Evolutionary conservation across 2,888 invertebrate species (phyloP), one percentile per base, ranked within the genome.

Genomic region (Aphodius granarius): DNA sequence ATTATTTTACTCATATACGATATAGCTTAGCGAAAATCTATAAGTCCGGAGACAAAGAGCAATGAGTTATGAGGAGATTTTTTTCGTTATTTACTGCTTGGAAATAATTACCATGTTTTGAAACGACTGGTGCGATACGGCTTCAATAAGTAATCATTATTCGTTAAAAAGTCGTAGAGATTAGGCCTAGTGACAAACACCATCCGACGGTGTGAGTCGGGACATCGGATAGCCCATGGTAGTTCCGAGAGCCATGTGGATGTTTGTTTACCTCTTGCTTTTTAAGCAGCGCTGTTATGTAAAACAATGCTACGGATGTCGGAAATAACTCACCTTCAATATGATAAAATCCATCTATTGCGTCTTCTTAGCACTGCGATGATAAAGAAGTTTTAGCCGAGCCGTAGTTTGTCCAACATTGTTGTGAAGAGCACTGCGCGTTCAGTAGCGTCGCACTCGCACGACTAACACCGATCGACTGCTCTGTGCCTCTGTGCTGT

Each of bases 261-360:
- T 22, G 20, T 68, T 68, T 68, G 68, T 68, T 68, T 68, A 68
- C 68, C 21, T 68, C 21, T 68, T 16, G 18, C 2, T 20, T 66
- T 43, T 43, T 43, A 43, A 43, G 9, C 43, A 43, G 43, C 43
- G 43, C 43, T 43, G 13, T 43, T 43, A 43, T 43, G 43, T 43
- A 43, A 43, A 43, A 43, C 13, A 43, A 43, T 3, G 43, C 43
- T 0, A 43, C 9, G 68, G 68, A 21, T 19, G 20, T n/a, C 68
- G n/a, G 68, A 20, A n/a, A 20, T 63, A 74, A 78, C 81, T 81
- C 81, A 82, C 82, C 81, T 82, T 82, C 73, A 81, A 80, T 74
- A 82, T 82, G 78, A 82, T 80, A 80, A 82, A 82, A 81, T 82
- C 82, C 82, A 82, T 82, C 78, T 80, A 82, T 77, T 22, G 20